Percentiles rank a stretch among this genome's conserved stretches.
phyloP scores from a whole-genome alignment of 2,113 vertebrate genomes.

The Centropristis striata region DNA sequence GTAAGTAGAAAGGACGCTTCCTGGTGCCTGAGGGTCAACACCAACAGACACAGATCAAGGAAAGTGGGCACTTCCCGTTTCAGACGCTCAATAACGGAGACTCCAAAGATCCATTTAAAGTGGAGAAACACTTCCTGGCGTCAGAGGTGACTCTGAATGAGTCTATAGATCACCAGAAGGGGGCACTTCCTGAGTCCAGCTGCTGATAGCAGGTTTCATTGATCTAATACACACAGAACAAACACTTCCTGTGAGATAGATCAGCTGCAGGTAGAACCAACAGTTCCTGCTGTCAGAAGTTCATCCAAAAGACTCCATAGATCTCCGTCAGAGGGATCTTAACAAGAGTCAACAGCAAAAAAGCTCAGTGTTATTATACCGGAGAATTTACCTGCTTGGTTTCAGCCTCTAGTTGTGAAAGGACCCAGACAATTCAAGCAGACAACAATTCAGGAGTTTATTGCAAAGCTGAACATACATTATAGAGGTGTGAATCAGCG shows the following conservation, averaged over 20 bases:
- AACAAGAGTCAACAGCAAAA: no score
- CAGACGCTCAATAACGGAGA: constrained; percentile 35
- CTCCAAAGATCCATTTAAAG: constrained; percentile 42
- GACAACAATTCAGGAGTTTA: no score
- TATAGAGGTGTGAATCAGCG: no score
- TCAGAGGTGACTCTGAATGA: constrained; percentile 68
- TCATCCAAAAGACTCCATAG: not conserved
- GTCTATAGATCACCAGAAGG: constrained; percentile 59
- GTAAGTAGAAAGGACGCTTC: constrained; percentile 65
- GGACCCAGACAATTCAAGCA: no score
- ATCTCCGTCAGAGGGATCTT: not conserved
- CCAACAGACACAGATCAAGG: constrained; percentile 51
- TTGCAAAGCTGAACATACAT: no score
- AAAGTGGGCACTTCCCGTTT: constrained; percentile 62
- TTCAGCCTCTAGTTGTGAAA: no score
- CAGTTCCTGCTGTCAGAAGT: not conserved
- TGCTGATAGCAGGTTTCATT: constrained; percentile 36
- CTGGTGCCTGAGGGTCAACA: constrained; percentile 59
- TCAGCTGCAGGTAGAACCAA: not conserved
- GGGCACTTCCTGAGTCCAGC: constrained; percentile 49
- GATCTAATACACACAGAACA: constrained; percentile 21
- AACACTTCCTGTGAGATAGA: constrained; percentile 20
- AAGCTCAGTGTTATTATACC: no score
- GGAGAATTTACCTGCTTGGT: no score
- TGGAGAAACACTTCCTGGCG: constrained; percentile 74